These are phyloP conservation scores for Paradoxurus hermaphroditus DNA, from an alignment of 2,113 vertebrate species.

Conservation along the genomic window DNA sequence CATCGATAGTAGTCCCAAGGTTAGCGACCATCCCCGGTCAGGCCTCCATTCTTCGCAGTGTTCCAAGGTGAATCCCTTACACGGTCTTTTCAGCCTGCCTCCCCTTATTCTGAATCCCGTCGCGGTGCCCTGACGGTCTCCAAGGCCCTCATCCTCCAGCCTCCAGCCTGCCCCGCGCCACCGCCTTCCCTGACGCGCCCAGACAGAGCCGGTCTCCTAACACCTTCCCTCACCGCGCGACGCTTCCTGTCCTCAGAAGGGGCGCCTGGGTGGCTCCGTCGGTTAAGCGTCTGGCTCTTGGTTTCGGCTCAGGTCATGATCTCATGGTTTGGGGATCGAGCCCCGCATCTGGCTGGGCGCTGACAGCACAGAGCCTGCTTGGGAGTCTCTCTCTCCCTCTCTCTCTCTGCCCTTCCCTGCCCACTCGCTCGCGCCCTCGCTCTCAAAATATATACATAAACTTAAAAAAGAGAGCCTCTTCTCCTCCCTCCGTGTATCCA, in stretches of 20 bases:
- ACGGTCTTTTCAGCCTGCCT: neutral
- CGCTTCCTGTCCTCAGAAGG: neutral
- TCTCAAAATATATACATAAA: no score
- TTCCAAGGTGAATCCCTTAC: neutral
- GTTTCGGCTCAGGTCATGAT: no score
- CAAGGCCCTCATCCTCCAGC: neutral
- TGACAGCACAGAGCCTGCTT: no score
- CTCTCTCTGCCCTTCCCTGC: no score
- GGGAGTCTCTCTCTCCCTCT: no score
- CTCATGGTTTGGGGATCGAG: no score
- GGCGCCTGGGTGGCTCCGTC: no score
- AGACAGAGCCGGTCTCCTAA: neutral
- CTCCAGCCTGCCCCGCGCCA: neutral
- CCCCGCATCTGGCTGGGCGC: no score
- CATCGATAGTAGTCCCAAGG: neutral
- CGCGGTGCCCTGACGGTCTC: neutral
- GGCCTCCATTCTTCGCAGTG: neutral
- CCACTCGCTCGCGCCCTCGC: fast-evolving
- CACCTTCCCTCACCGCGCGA: fast-evolving
- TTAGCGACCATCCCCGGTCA: neutral
- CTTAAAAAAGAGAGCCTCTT: neutral
- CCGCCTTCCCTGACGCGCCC: neutral
- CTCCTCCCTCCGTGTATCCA: neutral
- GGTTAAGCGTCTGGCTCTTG: no score
- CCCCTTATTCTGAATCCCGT: neutral